A percentile compares a stretch with the other conserved stretches of the same genome.
These are phyloP conservation scores for Cantharis lateralis DNA, from an alignment of 2,888 invertebrate genomes.

Conservation along the genomic window DNA sequence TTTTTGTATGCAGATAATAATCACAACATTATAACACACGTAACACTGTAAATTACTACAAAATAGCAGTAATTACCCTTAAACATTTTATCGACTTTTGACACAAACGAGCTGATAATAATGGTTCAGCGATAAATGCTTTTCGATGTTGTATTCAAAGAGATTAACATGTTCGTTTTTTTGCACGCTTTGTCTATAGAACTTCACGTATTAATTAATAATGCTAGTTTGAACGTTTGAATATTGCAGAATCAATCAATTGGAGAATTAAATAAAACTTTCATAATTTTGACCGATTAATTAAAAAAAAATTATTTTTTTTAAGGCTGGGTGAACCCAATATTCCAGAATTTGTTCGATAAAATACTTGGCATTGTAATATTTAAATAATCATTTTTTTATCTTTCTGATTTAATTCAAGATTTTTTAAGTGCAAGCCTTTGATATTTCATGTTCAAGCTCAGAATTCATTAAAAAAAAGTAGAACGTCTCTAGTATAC, in stretches of 20 bases:
- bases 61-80: neutral
- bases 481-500: slow-evolving; percentile 19
- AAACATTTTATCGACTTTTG: slow-evolving; percentile 15
- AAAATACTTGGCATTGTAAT: no score
- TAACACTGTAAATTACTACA: neutral
- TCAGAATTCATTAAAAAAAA: slow-evolving; percentile 20
- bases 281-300: neutral
- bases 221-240: neutral
- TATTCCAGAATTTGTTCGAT: no score
- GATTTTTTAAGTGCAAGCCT: neutral
- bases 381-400: neutral
- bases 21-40: neutral
- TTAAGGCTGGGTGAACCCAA: no score
- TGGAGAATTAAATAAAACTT: neutral
- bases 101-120: slow-evolving; percentile 9
- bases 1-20: neutral
- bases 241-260: neutral
- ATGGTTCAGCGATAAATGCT: slow-evolving; percentile 10
- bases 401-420: neutral
- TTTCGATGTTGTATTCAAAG: slow-evolving; percentile 3
- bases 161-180: neutral
- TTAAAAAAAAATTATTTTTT: no score
- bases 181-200: neutral
- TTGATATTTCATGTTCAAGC: slow-evolving; percentile 13
- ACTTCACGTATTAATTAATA: neutral